Percentiles rank a stretch among this genome's conserved stretches.
These are phyloP conservation scores for Sminthopsis crassicaudata DNA, from an alignment of 2,113 vertebrate species.

Conservation along the genomic window DNA sequence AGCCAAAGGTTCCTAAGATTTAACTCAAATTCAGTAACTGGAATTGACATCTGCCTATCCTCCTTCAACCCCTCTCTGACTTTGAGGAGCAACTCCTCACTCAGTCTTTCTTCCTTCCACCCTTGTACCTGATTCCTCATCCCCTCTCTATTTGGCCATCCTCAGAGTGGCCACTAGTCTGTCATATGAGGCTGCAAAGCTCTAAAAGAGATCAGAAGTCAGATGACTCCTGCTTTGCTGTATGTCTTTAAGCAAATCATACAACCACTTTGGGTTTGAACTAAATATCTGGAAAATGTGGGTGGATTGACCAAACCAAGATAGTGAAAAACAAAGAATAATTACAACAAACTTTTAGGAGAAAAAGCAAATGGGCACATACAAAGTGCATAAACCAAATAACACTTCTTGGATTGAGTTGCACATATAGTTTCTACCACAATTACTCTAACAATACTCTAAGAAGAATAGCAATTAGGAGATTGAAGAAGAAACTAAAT, in stretches of 20 bases:
- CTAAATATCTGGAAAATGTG: background rate
- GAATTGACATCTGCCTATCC: background rate
- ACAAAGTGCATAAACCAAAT: too few species aligned
- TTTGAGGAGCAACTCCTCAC: background rate
- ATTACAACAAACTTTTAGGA: background rate
- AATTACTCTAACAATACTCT: background rate
- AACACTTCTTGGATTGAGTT: too few species aligned
- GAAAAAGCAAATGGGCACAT: too few species aligned
- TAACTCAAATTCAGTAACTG: constrained; percentile 44
- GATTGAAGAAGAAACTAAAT: background rate
- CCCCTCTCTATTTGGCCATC: background rate
- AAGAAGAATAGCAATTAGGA: background rate
- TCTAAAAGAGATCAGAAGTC: background rate
- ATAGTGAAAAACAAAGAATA: background rate
- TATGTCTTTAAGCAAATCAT: background rate
- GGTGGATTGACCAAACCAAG: background rate
- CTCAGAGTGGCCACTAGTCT: background rate
- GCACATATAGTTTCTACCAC: background rate
- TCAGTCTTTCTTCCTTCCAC: background rate
- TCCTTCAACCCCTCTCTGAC: background rate
- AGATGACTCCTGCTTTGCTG: background rate
- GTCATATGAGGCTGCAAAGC: background rate
- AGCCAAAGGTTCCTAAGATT: constrained; percentile 69
- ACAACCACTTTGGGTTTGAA: background rate
- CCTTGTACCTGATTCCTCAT: background rate